phyloP scores from a whole-genome alignment of 1,140 invertebrate species.

The Oppia nitens region DNA sequence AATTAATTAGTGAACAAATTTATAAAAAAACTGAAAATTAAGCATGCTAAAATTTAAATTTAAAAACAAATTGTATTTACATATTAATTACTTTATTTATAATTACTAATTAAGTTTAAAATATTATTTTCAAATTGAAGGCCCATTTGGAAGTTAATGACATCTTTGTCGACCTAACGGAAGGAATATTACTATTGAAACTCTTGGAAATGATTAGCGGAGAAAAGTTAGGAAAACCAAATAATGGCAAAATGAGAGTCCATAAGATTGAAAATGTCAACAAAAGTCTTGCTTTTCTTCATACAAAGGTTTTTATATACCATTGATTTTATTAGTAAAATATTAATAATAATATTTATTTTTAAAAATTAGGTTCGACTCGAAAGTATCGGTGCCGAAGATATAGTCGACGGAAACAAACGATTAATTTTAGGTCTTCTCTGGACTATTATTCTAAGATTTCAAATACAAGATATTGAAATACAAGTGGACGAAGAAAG shows the following conservation, averaged over 20 bases:
- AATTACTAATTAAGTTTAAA: too few species aligned
- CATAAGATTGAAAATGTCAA: conserved; percentile 99
- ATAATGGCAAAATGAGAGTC: conserved; percentile 88
- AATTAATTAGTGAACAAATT: too few species aligned
- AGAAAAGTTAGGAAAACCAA: conserved; percentile 88
- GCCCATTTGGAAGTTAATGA: conserved; percentile 89
- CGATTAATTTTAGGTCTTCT: conserved; percentile 90
- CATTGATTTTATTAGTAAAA: neutral
- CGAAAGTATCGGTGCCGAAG: conserved; percentile 96
- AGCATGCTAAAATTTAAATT: too few species aligned
- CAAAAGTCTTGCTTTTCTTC: conserved; percentile 89
- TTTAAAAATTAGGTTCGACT: conserved; percentile 51
- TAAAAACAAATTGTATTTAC: too few species aligned
- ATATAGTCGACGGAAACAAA: conserved; percentile 92
- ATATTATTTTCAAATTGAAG: conserved; percentile 23
- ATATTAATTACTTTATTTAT: too few species aligned
- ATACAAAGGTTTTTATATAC: conserved; percentile 62
- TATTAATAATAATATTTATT: neutral
- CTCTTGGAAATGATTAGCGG: conserved; percentile 97
- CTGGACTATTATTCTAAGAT: conserved; percentile 89
- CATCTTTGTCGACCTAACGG: conserved; percentile 84
- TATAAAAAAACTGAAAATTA: too few species aligned
- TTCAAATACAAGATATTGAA: conserved; percentile 85
- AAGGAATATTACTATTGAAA: conserved; percentile 87
- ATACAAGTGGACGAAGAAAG: conserved; percentile 42